Base-by-base conservation (phyloP, 2,113 vertebrate species). In the Bostrychus sinensis region DNA sequence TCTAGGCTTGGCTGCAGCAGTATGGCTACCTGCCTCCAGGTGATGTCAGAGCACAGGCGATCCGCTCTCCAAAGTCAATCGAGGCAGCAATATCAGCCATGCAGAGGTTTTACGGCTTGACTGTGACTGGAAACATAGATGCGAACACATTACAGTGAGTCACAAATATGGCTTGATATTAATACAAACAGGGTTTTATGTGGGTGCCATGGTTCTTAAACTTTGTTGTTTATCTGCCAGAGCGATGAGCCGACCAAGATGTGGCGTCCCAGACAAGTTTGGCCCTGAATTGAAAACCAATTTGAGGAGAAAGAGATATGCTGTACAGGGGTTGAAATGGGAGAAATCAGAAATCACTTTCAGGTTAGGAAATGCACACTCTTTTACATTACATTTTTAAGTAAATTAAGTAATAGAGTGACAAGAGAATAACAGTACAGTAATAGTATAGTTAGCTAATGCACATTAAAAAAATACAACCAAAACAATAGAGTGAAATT, bases 1-100 rank as follows among this genome's bases (percentile, higher is more conserved):
- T 55, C 54, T 57, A 97, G 95, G 91, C 87, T 22, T 97, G 95
- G 95, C 88, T 97, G 38, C 95, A 97, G 85, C 93, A 94, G 72
- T 96, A 95, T 88, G 95, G 95, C 7, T 96, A 97, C 90, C 89
- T 97, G 76, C 95, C 95, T 57, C 95, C 94, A 0, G 95, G 95
- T 17, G 94, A 97, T 62, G 88, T 95, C 14, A 86, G 92, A 6
- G 94, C 94, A 5, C 95, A 96, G 77, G 94, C 94, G 5, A 87
- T 94, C 62, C 95, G 95, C 55, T 95, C 95, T 0, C 93, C 94
- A 0, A 91, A 95, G 83, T 89, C 95, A 20, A 84, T 97, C 7
- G 81, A 62, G 48, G 72, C 84, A 10, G 95, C 95, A 1, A 93
- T 97, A 9, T 77, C 89, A 0, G 89, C 92, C 83, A 97, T 97